These are phyloP conservation scores for Diuraphis noxia DNA, from an alignment of 1,140 invertebrate genomes.

Conservation along the genomic window DNA sequence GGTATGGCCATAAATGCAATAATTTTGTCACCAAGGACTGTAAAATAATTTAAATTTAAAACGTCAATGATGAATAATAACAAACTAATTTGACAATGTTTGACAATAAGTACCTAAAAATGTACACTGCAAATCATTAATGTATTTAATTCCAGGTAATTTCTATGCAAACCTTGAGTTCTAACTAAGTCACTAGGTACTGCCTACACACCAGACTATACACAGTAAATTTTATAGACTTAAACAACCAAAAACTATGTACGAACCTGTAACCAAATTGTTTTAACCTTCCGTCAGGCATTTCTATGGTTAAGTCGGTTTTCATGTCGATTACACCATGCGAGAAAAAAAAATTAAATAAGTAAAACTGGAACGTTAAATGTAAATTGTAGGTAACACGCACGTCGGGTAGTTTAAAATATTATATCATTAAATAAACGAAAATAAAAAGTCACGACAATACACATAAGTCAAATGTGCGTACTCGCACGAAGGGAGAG, in stretches of 20 bases:
- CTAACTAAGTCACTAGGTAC: not conserved
- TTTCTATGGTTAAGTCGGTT: slow-evolving; percentile 38
- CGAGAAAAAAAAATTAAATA: not conserved
- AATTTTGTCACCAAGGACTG: not conserved
- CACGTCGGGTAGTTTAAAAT: not conserved
- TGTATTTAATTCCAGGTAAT: not conserved
- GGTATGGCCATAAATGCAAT: not conserved
- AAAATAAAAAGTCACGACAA: not conserved
- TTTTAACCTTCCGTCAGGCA: slow-evolving; percentile 39
- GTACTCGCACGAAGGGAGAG: not conserved
- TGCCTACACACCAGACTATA: not conserved
- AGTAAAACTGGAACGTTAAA: not conserved
- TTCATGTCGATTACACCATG: slow-evolving; percentile 2
- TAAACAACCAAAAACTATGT: not conserved
- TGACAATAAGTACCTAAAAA: not conserved
- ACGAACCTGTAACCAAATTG: slow-evolving; percentile 41
- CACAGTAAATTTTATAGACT: not conserved
- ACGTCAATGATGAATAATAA: not conserved
- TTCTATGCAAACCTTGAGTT: not conserved
- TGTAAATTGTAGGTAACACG: not conserved
- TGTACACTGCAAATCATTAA: not conserved
- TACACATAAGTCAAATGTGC: not conserved
- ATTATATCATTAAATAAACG: not conserved
- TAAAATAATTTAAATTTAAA: not conserved
- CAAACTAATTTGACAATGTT: not conserved